Percentiles rank a stretch among this genome's conserved stretches.
Evolutionary conservation across 30 jellyfish, hydroid and myxozoan species (phyloP).

Genomic region (Chironex yamaguchii): DNA sequence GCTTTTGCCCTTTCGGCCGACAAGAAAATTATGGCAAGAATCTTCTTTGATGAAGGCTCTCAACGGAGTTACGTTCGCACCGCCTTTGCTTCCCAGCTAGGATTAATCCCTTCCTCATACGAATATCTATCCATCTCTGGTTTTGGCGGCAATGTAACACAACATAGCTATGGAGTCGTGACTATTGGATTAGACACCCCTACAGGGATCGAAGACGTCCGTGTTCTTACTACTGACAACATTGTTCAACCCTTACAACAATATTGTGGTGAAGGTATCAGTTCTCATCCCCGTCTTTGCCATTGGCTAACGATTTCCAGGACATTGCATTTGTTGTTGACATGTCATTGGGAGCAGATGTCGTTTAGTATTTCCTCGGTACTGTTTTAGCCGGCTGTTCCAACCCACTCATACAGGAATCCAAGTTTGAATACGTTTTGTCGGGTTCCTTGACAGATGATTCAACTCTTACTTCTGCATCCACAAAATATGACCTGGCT

Average conservation of each 20-base stretch:
- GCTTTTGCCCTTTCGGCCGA: constrained; percentile 3
- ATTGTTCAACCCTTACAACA: constrained; percentile 45
- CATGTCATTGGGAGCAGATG: constrained; percentile 51
- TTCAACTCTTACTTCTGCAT: not conserved
- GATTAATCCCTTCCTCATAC: constrained; percentile 38
- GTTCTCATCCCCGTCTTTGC: constrained; percentile 48
- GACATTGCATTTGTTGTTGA: constrained; percentile 18
- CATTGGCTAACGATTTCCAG: constrained; percentile 26
- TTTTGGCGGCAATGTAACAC: constrained; percentile 38
- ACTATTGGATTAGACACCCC: constrained; percentile 57
- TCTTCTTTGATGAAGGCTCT: constrained; percentile 14
- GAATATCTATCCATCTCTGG: constrained; percentile 44
- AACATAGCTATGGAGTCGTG: constrained; percentile 24
- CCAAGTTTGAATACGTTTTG: constrained; percentile 35
- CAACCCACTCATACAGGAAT: constrained; percentile 10
- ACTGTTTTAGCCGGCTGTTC: not conserved
- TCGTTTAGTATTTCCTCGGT: constrained; percentile 44
- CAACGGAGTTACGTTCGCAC: constrained; percentile 23
- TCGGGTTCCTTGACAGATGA: constrained; percentile 32
- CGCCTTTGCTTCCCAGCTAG: constrained; percentile 25
- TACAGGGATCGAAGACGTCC: constrained; percentile 23
- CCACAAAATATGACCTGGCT: not conserved
- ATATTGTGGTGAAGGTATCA: not conserved
- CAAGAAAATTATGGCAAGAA: constrained; percentile 4
- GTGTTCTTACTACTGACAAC: constrained; percentile 32